Evolutionary conservation across 1,140 invertebrate species (phyloP), one percentile per base, ranked within the genome.

Genomic region (Cheumatopsyche charites): DNA sequence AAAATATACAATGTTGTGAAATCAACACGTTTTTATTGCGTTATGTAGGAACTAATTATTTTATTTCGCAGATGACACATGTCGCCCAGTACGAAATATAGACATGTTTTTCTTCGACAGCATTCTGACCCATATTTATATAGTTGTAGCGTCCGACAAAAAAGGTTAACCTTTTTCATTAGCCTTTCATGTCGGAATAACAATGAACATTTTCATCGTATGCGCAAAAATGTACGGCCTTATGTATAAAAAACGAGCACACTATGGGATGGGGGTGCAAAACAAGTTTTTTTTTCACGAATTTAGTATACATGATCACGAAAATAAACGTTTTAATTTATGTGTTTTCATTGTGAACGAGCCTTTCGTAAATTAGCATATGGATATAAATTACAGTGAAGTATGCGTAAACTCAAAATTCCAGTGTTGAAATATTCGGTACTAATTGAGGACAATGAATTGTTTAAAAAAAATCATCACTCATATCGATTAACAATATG

Each of bases 241-340:
- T 23, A 23, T 55, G 21, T 55, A 23, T 55, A 25, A 21, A 23
- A 21, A 58, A 47, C n/a, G n/a, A n/a, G 9, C 9, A 9, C 9
- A 36, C 29, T 25, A 25, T 25, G 21, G 21, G 12, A 25, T 25
- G 21, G 19, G 21, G 55, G 29, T 36, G 29, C 29, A 58, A 58
- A 58, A 58, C 43, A 47, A n/a, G 21, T 13, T 58, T 58, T 58
- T 52, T 52, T 58, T 58, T 23, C 9, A 7, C 19, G 55, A 58
- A 58, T 58, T 25, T 58, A 58, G 21, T 58, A 58, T 58, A 58
- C 55, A 58, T 19, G 55, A 58, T 58, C 55, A 58, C 55, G 55
- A 58, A 58, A 58, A 58, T 58, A 58, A 58, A 58, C 55, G 55
- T 58, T 58, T 58, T 58, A 58, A 58, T 58, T 58, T 58, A 58